phyloP scores from a whole-genome alignment of 2,888 invertebrate genomes.

The Pterostichus madidus region DNA sequence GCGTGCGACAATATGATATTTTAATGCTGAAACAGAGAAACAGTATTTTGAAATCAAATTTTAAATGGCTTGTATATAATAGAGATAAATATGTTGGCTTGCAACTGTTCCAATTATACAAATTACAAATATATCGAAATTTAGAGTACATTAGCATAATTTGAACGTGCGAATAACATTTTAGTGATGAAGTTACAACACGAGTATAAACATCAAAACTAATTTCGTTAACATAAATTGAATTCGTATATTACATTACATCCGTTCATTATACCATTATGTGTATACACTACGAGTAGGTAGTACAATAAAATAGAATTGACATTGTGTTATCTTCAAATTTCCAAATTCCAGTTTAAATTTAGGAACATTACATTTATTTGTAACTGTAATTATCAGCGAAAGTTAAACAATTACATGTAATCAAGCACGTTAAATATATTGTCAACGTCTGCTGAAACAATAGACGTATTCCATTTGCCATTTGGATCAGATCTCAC shows the following conservation, averaged over 20 bases:
- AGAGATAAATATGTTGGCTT: no score
- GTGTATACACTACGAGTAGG: background rate
- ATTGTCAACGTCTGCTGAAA: no score
- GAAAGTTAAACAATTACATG: background rate
- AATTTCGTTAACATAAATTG: conserved; percentile 41
- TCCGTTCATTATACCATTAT: conserved; percentile 18
- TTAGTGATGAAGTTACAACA: conserved; percentile 5
- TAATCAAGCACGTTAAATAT: no score
- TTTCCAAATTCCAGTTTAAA: background rate
- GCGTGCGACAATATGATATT: no score
- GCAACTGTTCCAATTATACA: conserved; percentile 1
- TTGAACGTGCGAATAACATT: conserved; percentile 11
- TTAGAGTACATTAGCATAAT: conserved; percentile 33
- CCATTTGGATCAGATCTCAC: no score
- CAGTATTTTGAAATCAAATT: no score
- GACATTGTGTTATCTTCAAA: conserved; percentile 20
- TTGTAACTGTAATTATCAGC: background rate
- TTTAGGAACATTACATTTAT: background rate
- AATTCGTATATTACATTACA: conserved; percentile 25
- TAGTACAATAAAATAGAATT: conserved; percentile 5
- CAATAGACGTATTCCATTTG: no score
- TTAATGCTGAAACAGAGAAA: no score
- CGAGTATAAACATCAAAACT: conserved; percentile 35
- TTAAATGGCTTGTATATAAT: no score
- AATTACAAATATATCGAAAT: conserved; percentile 17